Evolutionary conservation across 1,140 invertebrate genomes (phyloP), one percentile per base, ranked within the genome.

Genomic region (Ostrea denselamellosa): DNA sequence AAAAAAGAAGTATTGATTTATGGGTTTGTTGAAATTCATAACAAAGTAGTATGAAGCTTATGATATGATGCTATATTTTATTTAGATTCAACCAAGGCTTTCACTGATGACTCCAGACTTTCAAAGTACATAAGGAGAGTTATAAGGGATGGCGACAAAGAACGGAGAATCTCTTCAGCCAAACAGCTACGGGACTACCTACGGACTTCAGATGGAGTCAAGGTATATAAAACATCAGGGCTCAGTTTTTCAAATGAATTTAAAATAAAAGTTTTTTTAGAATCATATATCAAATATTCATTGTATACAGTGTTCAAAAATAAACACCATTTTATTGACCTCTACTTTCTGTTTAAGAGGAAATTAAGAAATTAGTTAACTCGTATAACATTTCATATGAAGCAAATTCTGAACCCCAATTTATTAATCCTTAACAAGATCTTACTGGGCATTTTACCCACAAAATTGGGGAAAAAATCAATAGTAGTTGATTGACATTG

Each of bases 151-250:
- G 91, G 90, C 71, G 94, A 94, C 65, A 90, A 89, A 68, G 93
- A 94, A 62, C 88, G 93, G 56, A 90, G 93, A 77, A 81, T 93
- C 10, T 90, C 89, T 25, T 88, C 92, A 44, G 89, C 91, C n/a
- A 91, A 90, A 81, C 92, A 94, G 68, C 86, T 94, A 8, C 93
- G 91, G 86, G 92, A 93, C 51, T 92, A 89, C 85, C 88, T 94
- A 22, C 86, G 88, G 53, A 89, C 92, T 19, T 58, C 88, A 62
- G 93, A 94, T 82, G 92, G 93, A 85, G 88, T 86, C 8, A 94
- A 93, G 91, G 93, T 94, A 86, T n/a, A 52, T 17, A 25, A n/a
- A 19, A 83, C 9, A 53, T 53, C 17, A 22, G 4, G 44, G 22
- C 0, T 84, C 5, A 5, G 34, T 44, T 2, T 44, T 44, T 44